These are phyloP conservation scores for Macrotus californicus DNA, from an alignment of 2,113 vertebrate genomes.

Conservation along the genomic window DNA sequence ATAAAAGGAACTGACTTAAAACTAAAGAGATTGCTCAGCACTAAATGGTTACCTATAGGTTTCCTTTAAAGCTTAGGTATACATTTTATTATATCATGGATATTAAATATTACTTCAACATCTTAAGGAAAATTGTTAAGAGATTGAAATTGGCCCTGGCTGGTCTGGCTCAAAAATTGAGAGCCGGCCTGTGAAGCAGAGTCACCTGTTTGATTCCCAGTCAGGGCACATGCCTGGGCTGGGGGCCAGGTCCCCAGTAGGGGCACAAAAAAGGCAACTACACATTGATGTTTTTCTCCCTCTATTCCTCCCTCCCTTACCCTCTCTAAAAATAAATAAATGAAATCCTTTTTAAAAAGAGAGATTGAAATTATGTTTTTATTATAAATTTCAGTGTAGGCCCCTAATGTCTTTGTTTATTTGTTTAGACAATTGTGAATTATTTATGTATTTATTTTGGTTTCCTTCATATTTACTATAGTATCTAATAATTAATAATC, in stretches of 20 bases:
- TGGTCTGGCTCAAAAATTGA: too few relatives aligned
- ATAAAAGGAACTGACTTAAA: conserved; percentile 2
- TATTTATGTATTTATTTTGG: background rate
- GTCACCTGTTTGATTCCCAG: too few relatives aligned
- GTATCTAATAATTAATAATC: too few relatives aligned
- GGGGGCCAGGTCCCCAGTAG: too few relatives aligned
- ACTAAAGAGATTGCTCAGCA: background rate
- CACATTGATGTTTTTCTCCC: too few relatives aligned
- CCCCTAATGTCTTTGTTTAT: background rate
- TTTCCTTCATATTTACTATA: background rate
- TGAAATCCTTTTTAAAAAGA: background rate
- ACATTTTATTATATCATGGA: background rate
- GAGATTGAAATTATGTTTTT: background rate
- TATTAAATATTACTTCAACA: background rate
- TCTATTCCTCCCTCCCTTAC: too few relatives aligned
- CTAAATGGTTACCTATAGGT: background rate
- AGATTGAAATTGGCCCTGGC: background rate
- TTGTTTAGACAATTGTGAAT: too few relatives aligned
- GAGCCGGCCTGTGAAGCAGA: too few relatives aligned
- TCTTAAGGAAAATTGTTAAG: background rate
- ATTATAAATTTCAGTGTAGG: background rate
- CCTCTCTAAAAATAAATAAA: too few relatives aligned
- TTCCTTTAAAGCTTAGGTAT: background rate
- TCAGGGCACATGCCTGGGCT: too few relatives aligned
- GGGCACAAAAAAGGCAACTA: too few relatives aligned